Base-by-base conservation (phyloP, 1,140 invertebrate genomes). In the Cydia fagiglandana region DNA sequence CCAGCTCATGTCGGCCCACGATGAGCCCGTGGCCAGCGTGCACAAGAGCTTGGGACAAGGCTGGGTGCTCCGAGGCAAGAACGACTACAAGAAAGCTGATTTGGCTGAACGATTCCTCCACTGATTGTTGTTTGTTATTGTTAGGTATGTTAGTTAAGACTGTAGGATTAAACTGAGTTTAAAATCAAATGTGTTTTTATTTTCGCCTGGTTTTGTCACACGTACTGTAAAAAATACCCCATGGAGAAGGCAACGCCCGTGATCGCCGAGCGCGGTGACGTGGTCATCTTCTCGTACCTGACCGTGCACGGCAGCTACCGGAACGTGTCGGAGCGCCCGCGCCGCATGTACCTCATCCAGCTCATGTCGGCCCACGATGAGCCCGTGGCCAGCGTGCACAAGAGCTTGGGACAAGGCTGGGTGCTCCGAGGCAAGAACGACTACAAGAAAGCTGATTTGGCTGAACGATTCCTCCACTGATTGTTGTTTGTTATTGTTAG, bases 251-350 rank as follows among this genome's bases (percentile, higher is more conserved):
- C 94, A 0, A 91, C 84, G 4, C 93, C 94, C 4, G 83, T 95
- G 0, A 73, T 77, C 10, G 94, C 94, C 0, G 93, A 93, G 73
- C 91, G 88, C 73, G 94, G 93, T 1, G 93, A 95, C 45, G 83
- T 95, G 10, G 85, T 94, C 6, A 88, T 95, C 45, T 95, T 95
- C 78, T 94, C 94, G 0, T 95, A 95, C 81, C 83, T 95, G 1
- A 79, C 94, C 15, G 79, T 95, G n/a, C 94, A 95, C 81, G 94
- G 94, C 4, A 94, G 94, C 38, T 94, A 94, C 74, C 79, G 93
- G 12, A 95, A 95, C 82, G 79, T 90, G 7, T 94, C 94, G 0
- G 82, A 81, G 4, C 82, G 85, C 74, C 81, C 87, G 0, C 84
- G 94, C 6, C 84, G 94, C 7, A 95, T 95, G 94, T 93, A 94